Percentiles rank a stretch among this genome's conserved stretches.
Evolutionary conservation across 2,888 invertebrate genomes (phyloP).

Genomic region (Euproctis similis): DNA sequence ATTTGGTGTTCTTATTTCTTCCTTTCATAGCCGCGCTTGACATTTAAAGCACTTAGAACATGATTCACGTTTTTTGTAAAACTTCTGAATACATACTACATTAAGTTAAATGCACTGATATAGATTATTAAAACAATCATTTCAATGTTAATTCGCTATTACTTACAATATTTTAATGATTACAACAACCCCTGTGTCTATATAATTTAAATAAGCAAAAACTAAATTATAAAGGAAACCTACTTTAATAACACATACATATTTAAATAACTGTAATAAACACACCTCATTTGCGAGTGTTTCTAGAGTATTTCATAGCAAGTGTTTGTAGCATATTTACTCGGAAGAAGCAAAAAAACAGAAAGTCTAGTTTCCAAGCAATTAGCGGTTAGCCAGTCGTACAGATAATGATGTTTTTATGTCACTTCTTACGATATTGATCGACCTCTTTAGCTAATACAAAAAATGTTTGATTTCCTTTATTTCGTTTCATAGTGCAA

Average conservation of each 20-base stretch:
- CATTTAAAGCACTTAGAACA: slow-evolving; percentile 49
- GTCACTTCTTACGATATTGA: slow-evolving; percentile 45
- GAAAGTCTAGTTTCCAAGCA: slow-evolving; percentile 43
- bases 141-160: too few relatives aligned
- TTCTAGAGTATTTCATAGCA: too few relatives aligned
- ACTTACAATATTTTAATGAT: too few relatives aligned
- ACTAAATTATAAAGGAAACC: too few relatives aligned
- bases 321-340: too few relatives aligned
- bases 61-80: slow-evolving; percentile 35
- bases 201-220: too few relatives aligned
- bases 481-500: slow-evolving; percentile 31
- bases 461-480: slow-evolving; percentile 50
- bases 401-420: slow-evolving; percentile 47
- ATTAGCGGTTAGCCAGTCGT: slow-evolving; percentile 49
- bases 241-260: too few relatives aligned
- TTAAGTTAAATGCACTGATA: too few relatives aligned
- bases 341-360: slow-evolving; percentile 21
- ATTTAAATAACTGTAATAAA: too few relatives aligned
- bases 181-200: too few relatives aligned
- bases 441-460: slow-evolving; percentile 50
- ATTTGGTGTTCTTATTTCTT: slow-evolving; percentile 45
- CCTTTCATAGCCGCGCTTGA: slow-evolving; percentile 51
- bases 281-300: background rate
- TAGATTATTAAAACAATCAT: too few relatives aligned
- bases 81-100: too few relatives aligned